phyloP scores from a whole-genome alignment of 2,797 vertebrate species.

The Acridotheres tristis region DNA sequence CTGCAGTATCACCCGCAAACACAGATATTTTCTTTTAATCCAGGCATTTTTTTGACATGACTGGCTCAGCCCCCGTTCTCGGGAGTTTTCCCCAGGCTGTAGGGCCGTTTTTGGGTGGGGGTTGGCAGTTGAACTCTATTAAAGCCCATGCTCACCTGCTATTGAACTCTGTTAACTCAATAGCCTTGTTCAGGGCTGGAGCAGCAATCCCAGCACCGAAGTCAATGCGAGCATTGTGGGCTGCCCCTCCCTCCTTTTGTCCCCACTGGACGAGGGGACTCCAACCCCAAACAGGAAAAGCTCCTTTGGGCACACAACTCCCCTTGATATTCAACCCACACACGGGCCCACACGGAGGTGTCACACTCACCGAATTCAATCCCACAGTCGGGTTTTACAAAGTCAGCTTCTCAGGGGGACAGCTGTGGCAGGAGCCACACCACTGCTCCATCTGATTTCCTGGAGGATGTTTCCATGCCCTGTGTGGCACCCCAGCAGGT shows the following conservation, averaged over 20 bases:
- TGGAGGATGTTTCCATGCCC: rapidly evolving
- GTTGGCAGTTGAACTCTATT: background rate
- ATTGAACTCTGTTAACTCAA: slow-evolving; percentile 60
- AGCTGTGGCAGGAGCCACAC: background rate
- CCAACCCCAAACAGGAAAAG: background rate
- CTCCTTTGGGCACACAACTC: background rate
- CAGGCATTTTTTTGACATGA: background rate
- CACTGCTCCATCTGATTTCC: background rate
- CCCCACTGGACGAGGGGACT: background rate
- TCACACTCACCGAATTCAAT: background rate
- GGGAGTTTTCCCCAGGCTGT: slow-evolving; percentile 32
- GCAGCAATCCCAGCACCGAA: background rate
- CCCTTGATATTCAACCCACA: background rate
- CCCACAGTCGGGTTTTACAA: background rate
- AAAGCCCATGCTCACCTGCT: slow-evolving; percentile 60
- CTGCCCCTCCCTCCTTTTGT: slow-evolving; percentile 10
- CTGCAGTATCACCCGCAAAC: background rate
- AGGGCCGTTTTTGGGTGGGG: background rate
- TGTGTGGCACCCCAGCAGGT: background rate
- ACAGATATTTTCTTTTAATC: slow-evolving; percentile 6
- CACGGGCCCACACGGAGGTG: background rate
- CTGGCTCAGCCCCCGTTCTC: background rate
- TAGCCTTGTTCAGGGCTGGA: slow-evolving; percentile 36
- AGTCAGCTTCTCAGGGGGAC: background rate
- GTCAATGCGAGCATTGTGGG: slow-evolving; percentile 45